Percentiles rank a stretch among this genome's conserved stretches.
Evolutionary conservation across 2,888 invertebrate genomes (phyloP).

Genomic region (Microplitis manilae): DNA sequence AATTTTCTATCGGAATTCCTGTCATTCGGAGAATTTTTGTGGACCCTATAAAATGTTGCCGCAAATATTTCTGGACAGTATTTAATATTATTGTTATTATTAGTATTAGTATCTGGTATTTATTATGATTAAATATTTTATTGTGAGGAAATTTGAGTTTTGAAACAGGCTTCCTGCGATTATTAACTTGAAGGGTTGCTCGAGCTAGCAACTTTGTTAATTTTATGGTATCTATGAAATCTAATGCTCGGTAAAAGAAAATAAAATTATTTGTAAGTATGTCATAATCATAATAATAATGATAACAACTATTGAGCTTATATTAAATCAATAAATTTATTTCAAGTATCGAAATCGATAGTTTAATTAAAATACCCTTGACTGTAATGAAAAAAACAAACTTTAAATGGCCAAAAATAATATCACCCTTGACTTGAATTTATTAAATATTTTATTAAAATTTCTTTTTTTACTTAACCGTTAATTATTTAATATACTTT

Average conservation of each 20-base stretch:
- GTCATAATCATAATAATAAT: not conserved
- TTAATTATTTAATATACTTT: not conserved
- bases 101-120: not conserved
- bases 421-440: not conserved
- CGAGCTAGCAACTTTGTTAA: too few species aligned
- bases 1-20: not conserved
- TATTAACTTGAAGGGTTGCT: too few species aligned
- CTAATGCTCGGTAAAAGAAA: too few species aligned
- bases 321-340: not conserved
- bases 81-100: not conserved
- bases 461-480: not conserved
- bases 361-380: not conserved
- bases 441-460: constrained; percentile 9
- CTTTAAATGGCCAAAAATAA: not conserved
- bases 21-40: not conserved
- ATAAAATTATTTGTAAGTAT: too few species aligned
- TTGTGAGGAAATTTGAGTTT: not conserved
- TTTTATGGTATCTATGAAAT: too few species aligned
- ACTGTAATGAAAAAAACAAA: not conserved
- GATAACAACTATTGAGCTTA: not conserved
- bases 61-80: not conserved
- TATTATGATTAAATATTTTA: not conserved
- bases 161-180: not conserved
- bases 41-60: not conserved
- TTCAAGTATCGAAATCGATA: not conserved